phyloP scores from a whole-genome alignment of 2,888 invertebrate species.

The Thymelicus acteon region DNA sequence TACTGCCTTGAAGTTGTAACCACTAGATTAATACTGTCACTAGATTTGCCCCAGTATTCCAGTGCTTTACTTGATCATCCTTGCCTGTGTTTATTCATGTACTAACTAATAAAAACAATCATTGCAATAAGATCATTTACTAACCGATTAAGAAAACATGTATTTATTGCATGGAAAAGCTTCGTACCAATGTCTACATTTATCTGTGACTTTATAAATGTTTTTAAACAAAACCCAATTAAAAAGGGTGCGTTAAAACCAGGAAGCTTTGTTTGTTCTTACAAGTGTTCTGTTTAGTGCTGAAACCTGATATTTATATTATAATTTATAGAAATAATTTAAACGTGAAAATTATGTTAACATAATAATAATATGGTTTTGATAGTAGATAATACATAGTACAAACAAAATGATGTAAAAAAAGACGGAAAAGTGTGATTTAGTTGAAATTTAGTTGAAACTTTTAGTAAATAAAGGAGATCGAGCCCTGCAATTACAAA shows the following conservation, averaged over 20 bases:
- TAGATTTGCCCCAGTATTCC: constrained; percentile 81
- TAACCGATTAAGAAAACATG: constrained; percentile 65
- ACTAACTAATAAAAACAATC: constrained; percentile 74
- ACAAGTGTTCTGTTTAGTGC: neutral
- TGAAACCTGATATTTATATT: neutral
- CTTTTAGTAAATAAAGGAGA: neutral
- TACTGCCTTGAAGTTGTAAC: constrained; percentile 82
- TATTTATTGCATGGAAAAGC: constrained; percentile 71
- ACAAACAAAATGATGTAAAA: too few species aligned
- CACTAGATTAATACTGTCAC: constrained; percentile 80
- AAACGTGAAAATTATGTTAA: neutral
- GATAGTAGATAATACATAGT: too few species aligned
- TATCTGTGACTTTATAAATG: constrained; percentile 47
- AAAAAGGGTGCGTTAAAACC: constrained; percentile 37
- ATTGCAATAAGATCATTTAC: constrained; percentile 77
- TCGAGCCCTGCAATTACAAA: too few species aligned
- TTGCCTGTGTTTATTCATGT: constrained; percentile 85
- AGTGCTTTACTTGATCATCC: constrained; percentile 86
- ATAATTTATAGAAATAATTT: neutral
- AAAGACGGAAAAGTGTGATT: neutral
- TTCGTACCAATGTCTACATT: constrained; percentile 55
- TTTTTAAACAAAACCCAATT: constrained; percentile 40
- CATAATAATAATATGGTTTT: too few species aligned
- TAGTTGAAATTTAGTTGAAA: neutral
- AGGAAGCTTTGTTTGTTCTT: constrained; percentile 19